These are phyloP conservation scores for Aurelia sp. DNA, from an alignment of 30 jellyfish, hydroid and myxozoan genomes.

Conservation along the genomic window DNA sequence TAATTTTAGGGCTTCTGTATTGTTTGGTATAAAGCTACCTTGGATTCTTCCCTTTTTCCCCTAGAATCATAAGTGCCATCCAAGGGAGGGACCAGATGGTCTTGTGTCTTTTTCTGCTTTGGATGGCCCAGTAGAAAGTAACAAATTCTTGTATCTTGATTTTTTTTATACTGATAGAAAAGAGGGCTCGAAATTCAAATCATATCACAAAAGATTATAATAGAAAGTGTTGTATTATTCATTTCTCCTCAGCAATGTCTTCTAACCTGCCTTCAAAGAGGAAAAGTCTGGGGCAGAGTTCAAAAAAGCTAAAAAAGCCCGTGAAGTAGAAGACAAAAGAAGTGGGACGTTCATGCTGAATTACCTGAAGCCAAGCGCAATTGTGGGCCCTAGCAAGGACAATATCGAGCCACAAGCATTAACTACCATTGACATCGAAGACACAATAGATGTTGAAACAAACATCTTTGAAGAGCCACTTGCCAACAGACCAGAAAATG, in stretches of 20 bases:
- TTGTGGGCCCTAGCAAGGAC: slow-evolving; percentile 53
- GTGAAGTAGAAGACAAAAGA: slow-evolving; percentile 48
- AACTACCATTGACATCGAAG: slow-evolving; percentile 11
- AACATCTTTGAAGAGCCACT: slow-evolving; percentile 29
- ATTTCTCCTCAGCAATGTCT: slow-evolving; percentile 52
- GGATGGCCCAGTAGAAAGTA: no score
- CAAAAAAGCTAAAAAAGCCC: slow-evolving; percentile 39
- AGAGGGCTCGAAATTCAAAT: no score
- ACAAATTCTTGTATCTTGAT: no score
- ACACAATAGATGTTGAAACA: slow-evolving; percentile 35
- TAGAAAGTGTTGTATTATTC: slow-evolving; percentile 17
- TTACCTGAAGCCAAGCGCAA: slow-evolving; percentile 36
- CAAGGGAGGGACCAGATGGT: no score
- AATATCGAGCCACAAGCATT: slow-evolving; percentile 35
- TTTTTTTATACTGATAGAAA: no score
- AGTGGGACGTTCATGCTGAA: slow-evolving; percentile 58
- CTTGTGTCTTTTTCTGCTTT: no score
- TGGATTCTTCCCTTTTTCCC: no score
- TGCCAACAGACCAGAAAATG: slow-evolving; percentile 31
- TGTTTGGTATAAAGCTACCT: no score
- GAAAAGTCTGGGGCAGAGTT: slow-evolving; percentile 53
- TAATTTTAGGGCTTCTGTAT: no score
- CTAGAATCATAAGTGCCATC: no score
- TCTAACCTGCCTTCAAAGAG: slow-evolving; percentile 49
- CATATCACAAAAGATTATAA: background rate